Evolutionary conservation across 2,888 invertebrate genomes (phyloP), one percentile per base, ranked within the genome.

Genomic region (Gryllus longicercus): DNA sequence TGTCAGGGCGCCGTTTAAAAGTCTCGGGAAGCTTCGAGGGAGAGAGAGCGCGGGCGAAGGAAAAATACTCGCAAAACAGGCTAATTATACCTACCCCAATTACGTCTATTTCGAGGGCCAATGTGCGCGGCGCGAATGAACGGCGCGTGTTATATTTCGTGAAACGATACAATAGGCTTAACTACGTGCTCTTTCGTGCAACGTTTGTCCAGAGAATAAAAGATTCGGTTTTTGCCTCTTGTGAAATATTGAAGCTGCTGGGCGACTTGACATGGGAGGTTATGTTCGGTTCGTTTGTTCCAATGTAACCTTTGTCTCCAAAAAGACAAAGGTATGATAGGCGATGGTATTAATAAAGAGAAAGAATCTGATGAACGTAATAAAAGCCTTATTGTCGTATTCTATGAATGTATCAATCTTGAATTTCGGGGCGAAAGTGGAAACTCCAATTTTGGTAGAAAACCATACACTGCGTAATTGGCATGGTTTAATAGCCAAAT

Each of bases 81-180:
- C 63, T 63, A 63, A 63, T 63, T 63, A 63, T 63, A 63, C 63
- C 63, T 63, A 18, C 63, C 63, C 63, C 63, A 63, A 63, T 63
- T 63, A 63, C 63, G 63, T 18, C 63, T 63, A 63, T 63, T 63
- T 63, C 63, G 16, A 63, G 63, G 5, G 14, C 16, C 16, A 63
- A 8, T 63, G 38, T 38, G n/a, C 16, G 8, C n/a, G 14, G n/a
- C 14, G 4, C 63, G 63, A 14, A 63, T 63, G 63, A 63, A 63
- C 14, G n/a, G 63, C n/a, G n/a, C n/a, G n/a, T 63, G 63, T 38
- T 38, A 63, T 63, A 63, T n/a, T 14, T 63, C 63, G 63, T 63
- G 63, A 14, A n/a, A 63, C 63, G 16, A n/a, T 63, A 63, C 63
- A 63, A 63, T 63, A 63, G 63, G 63, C 8, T 63, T 63, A 63